phyloP scores from a whole-genome alignment of 2,888 invertebrate species.

The Cenopis cana region DNA sequence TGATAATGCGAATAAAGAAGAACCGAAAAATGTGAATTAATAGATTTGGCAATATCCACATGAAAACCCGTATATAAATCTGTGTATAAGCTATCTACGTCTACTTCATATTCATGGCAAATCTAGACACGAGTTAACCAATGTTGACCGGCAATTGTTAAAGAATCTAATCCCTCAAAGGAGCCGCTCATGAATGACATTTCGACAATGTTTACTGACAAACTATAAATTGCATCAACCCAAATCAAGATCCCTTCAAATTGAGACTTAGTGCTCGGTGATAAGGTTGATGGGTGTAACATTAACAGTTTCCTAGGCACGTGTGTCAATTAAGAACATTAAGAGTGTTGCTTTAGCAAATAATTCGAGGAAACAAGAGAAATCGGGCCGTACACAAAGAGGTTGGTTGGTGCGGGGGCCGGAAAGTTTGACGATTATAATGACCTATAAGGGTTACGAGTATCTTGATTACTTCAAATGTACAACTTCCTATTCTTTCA shows the following conservation, averaged over 20 bases:
- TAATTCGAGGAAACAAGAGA: slow-evolving; percentile 79
- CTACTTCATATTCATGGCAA: slow-evolving; percentile 66
- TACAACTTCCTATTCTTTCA: slow-evolving; percentile 3
- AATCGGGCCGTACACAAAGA: slow-evolving; percentile 74
- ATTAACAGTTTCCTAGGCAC: neutral
- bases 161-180: slow-evolving; percentile 79
- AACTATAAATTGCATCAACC: slow-evolving; percentile 51
- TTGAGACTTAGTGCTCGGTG: slow-evolving; percentile 51
- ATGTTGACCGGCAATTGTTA: slow-evolving; percentile 77
- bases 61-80: too few relatives aligned
- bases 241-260: slow-evolving; percentile 43
- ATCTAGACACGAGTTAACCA: slow-evolving; percentile 62
- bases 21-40: too few relatives aligned
- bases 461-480: slow-evolving; percentile 19
- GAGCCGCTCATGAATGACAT: slow-evolving; percentile 65
- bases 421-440: slow-evolving; percentile 18
- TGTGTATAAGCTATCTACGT: slow-evolving; percentile 35
- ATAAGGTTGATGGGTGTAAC: slow-evolving; percentile 46
- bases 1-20: too few relatives aligned
- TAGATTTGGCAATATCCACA: too few relatives aligned
- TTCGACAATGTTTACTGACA: slow-evolving; percentile 71
- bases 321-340: slow-evolving; percentile 60
- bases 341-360: slow-evolving; percentile 81
- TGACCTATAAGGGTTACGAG: slow-evolving; percentile 35
- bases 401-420: slow-evolving; percentile 63